Evolutionary conservation across 1,140 invertebrate genomes (phyloP).

Genomic region (Brachionus koreanus): DNA sequence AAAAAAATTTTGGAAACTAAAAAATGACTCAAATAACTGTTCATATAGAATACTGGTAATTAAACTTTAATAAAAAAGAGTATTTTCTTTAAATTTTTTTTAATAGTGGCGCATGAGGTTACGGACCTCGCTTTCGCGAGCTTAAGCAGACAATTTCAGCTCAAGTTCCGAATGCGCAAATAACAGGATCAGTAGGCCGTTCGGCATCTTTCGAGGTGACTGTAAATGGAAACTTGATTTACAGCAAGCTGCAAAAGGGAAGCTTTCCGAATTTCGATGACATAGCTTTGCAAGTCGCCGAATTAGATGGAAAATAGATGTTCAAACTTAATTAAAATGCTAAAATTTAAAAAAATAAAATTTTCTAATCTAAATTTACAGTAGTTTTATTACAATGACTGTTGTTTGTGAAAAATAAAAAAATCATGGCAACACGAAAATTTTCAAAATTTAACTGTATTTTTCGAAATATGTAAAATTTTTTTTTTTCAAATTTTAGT

Average conservation of each 20-base stretch:
- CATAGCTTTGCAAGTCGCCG: background rate
- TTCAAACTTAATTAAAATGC: background rate
- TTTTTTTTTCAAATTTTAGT: background rate
- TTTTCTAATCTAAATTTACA: background rate
- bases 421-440: background rate
- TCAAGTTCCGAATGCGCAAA: constrained; percentile 7
- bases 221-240: constrained; percentile 17
- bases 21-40: constrained; percentile 14
- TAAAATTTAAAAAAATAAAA: background rate
- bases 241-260: constrained; percentile 10
- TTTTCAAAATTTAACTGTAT: background rate
- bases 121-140: constrained; percentile 23
- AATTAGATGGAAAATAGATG: background rate
- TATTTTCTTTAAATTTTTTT: background rate
- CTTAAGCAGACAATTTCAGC: background rate
- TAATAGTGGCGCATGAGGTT: constrained; percentile 41
- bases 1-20: background rate
- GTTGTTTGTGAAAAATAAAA: background rate
- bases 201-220: constrained; percentile 27
- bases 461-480: background rate
- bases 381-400: background rate
- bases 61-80: background rate
- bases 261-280: constrained; percentile 14
- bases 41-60: constrained; percentile 33
- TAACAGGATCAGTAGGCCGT: constrained; percentile 14